A percentile compares a stretch with the other conserved stretches of the same genome.
phyloP scores from a whole-genome alignment of 2,113 vertebrate species.

The Pipra filicauda region DNA sequence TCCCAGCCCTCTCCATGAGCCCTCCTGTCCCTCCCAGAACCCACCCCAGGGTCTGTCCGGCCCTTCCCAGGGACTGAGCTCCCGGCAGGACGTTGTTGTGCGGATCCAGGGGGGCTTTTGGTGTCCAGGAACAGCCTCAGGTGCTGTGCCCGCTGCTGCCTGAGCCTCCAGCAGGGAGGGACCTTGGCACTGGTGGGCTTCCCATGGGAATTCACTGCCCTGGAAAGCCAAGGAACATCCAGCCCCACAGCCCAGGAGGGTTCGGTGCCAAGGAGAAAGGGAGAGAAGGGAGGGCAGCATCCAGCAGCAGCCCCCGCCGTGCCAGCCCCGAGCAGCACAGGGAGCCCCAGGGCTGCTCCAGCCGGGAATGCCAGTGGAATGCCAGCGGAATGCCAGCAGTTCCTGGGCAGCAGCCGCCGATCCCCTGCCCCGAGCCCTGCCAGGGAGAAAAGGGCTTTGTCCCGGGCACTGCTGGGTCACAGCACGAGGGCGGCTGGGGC shows the following conservation, averaged over 20 bases:
- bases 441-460: neutral
- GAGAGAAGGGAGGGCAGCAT: neutral
- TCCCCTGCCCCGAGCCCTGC: neutral
- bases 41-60: neutral
- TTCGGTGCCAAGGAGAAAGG: neutral
- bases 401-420: neutral
- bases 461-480: rapidly evolving
- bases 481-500: neutral
- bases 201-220: neutral
- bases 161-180: neutral
- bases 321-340: neutral
- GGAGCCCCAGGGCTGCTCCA: neutral
- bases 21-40: rapidly evolving
- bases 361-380: neutral
- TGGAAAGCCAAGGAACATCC: neutral
- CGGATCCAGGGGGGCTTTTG: neutral
- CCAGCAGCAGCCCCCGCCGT: neutral
- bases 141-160: rapidly evolving
- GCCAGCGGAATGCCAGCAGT: neutral
- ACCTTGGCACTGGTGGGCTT: neutral
- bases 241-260: neutral
- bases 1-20: rapidly evolving
- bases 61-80: neutral
- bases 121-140: neutral
- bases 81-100: rapidly evolving